A percentile compares a stretch with the other conserved stretches of the same genome.
Evolutionary conservation across 2,113 vertebrate genomes (phyloP).

Genomic region (Herpailurus yagouaroundi): DNA sequence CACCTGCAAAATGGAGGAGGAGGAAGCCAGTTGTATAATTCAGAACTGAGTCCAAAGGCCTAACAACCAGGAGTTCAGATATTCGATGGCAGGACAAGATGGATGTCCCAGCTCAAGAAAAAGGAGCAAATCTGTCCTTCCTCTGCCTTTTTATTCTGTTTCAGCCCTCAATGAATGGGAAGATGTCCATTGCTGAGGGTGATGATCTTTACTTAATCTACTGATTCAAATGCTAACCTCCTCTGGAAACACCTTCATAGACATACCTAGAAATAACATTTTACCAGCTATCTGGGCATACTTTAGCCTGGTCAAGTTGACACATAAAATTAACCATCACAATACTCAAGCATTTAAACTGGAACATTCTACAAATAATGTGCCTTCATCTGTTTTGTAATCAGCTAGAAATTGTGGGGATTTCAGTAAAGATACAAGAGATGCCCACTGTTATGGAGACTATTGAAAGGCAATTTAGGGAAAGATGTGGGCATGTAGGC

Average conservation of each 20-base stretch:
- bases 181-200: not conserved
- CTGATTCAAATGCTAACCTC: not conserved
- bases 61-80: not conserved
- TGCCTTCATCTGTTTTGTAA: not conserved
- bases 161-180: not conserved
- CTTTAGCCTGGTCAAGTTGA: not conserved
- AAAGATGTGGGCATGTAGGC: not conserved
- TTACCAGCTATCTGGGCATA: not conserved
- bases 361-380: not conserved
- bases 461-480: not conserved
- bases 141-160: not conserved
- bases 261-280: not conserved
- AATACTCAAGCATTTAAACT: not conserved
- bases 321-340: not conserved
- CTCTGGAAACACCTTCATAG: not conserved
- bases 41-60: not conserved
- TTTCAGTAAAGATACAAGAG: conserved; percentile 2
- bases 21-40: not conserved
- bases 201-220: not conserved
- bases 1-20: not conserved
- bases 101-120: not conserved
- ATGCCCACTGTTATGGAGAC: not conserved
- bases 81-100: not conserved
- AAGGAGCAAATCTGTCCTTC: not conserved
- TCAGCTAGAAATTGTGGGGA: not conserved